Evolutionary conservation across 2,797 vertebrate genomes (phyloP), one percentile per base, ranked within the genome.

Genomic region (Sebastes umbrosus): DNA sequence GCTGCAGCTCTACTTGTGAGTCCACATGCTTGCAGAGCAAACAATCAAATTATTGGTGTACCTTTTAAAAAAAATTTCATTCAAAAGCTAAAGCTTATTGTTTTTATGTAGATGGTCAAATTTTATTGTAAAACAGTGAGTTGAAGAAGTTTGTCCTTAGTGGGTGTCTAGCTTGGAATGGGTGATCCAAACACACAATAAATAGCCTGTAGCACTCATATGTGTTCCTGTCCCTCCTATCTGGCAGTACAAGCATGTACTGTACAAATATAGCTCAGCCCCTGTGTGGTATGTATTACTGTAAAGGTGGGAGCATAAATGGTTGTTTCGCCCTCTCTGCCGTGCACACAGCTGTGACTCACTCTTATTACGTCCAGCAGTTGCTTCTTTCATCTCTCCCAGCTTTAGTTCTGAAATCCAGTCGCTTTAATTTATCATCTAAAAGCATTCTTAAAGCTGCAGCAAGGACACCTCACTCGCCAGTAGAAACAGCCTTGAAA

Each of bases 351-450:
- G 71, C 57, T 62, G 32, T 89, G 87, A 91, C 75, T 90, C 89
- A 89, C 79, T 80, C 65, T 69, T 84, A 84, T 79, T 84, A 73
- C 4, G 27, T 87, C 39, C 75, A 63, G 76, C 73, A 79, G 55
- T 85, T 63, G 39, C 52, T 83, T 74, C 86, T 76, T 81, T 87
- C 73, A 79, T 83, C 79, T 77, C 78, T 29, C 50, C 64, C 68
- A 22, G 59, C 73, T 82, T 84, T 74, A 46, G 43, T 81, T 70
- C 73, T 80, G 67, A 88, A 76, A 78, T 67, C 63, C 62, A 73
- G 70, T 84, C 80, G 14, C 73, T 85, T 83, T 79, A 80, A 91
- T 87, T 77, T 84, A 58, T 83, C 43, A 62, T 91, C 81, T 85
- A 76, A 84, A 85, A 84, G 77, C 74, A 77, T 76, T 86, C 36